Base-by-base conservation (phyloP, 2,113 vertebrate species). In the Meriones unguiculatus region DNA sequence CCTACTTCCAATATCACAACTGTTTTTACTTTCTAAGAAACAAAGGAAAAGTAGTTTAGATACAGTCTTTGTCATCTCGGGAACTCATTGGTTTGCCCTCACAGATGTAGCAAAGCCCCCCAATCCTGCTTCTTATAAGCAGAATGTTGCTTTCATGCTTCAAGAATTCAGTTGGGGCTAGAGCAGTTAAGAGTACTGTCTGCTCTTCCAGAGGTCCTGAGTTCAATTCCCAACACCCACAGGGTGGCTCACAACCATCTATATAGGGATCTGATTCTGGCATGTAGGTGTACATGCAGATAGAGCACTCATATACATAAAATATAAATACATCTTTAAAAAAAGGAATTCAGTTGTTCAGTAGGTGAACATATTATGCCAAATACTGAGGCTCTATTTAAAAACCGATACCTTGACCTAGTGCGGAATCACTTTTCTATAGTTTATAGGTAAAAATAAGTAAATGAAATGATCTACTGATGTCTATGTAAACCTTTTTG, bases 1-100 rank as follows among this genome's bases (percentile, higher is more conserved):
- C 14, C 3, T 93, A 22, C 20, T 93, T 46, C 20, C 59, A 91
- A 7, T 14, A 18, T 90, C 35, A 69, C 32, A 65, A 95, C 62
- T 2, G 28, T 70, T 87, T 96, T 94, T 11, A 78, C 32, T 95
- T 91, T 89, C n/a, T 89, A 86, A 35, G 89, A 90, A 67, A 67
- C 67, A 93, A 91, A 93, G n/a, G 20, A 87, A 87, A 93, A 97
- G 76, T 72, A 80, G 72, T 70, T 85, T 90, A 93, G 41, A 82
- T 93, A 32, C 54, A 35, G 59, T 32, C 89, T 22, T 20, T 94
- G 41, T 65, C 11, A 76, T 24, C 50, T 84, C 50, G 86, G 64
- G 69, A 35, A 38, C 24, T 57, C 73, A 91, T 89, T 90, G 85
- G 57, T 62, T 76, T 95, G 52, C 11, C 73, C 13, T 91, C n/a